Evolutionary conservation across 2,797 vertebrate species (phyloP).

Genomic region (Sphaeramia orbicularis): DNA sequence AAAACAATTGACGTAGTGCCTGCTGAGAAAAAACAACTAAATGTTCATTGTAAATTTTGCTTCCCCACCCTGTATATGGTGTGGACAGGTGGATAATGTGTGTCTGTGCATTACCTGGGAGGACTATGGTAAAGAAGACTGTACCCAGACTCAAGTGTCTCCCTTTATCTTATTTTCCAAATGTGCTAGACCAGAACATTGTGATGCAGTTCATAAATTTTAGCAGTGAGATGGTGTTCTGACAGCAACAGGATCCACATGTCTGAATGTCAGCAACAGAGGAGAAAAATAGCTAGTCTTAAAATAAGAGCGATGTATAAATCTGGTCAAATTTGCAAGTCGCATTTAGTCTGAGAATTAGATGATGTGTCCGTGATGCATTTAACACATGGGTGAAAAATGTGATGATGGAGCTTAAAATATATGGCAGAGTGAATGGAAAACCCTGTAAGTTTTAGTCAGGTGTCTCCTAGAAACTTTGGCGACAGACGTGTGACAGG

Average conservation of each 20-base stretch:
- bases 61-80: too few relatives aligned
- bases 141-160: slow-evolving; percentile 8
- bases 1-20: too few relatives aligned
- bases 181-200: slow-evolving; percentile 49
- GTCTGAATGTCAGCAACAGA: slow-evolving; percentile 46
- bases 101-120: slow-evolving; percentile 1
- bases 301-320: slow-evolving; percentile 53
- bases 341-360: slow-evolving; percentile 25
- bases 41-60: too few relatives aligned
- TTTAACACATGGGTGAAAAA: slow-evolving; percentile 29
- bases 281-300: slow-evolving; percentile 24
- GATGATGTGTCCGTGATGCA: slow-evolving; percentile 6
- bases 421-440: slow-evolving; percentile 8
- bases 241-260: slow-evolving; percentile 40
- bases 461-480: slow-evolving; percentile 34
- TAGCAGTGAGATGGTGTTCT: slow-evolving; percentile 49
- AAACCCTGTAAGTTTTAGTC: slow-evolving; percentile 34
- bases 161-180: slow-evolving; percentile 22
- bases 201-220: slow-evolving; percentile 61
- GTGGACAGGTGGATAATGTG: background rate
- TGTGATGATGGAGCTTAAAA: slow-evolving; percentile 28
- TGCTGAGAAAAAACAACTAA: too few relatives aligned
- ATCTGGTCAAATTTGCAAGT: slow-evolving; percentile 28
- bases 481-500: slow-evolving; percentile 26
- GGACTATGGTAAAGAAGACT: slow-evolving; percentile 9